Evolutionary conservation across 2,888 invertebrate species (phyloP).

Genomic region (Zonitis immaculata): DNA sequence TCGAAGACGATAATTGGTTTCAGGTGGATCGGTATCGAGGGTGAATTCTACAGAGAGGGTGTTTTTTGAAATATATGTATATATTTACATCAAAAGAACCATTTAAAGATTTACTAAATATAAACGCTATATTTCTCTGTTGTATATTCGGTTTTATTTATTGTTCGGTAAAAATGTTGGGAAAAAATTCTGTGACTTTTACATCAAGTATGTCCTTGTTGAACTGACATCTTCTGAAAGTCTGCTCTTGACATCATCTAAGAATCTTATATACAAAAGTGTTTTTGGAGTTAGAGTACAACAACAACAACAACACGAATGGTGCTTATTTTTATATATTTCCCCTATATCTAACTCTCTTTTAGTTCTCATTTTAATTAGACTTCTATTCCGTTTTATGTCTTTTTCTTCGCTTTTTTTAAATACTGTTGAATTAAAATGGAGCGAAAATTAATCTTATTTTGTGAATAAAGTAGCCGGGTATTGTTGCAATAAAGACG

Average conservation of each 20-base stretch:
- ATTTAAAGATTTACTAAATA: slow-evolving; percentile 2
- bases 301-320: not conserved
- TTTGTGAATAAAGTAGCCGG: not conserved
- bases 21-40: slow-evolving; percentile 2
- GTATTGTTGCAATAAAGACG: not conserved
- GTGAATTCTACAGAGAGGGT: not conserved
- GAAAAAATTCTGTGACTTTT: slow-evolving; percentile 11
- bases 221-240: slow-evolving; percentile 4
- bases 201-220: slow-evolving; percentile 6
- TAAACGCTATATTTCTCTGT: slow-evolving; percentile 5
- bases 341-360: not conserved
- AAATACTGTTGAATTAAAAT: not conserved
- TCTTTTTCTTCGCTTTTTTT: too few species aligned
- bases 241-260: slow-evolving; percentile 9
- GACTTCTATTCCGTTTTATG: not conserved
- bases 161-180: not conserved
- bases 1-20: slow-evolving; percentile 11
- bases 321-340: not conserved
- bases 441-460: not conserved
- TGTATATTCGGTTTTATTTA: slow-evolving; percentile 3
- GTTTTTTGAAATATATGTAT: too few species aligned
- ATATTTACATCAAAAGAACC: not conserved
- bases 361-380: not conserved
- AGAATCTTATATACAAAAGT: not conserved
- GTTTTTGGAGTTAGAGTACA: not conserved